phyloP scores from a whole-genome alignment of 1,140 invertebrate genomes.

The Planococcus citri region DNA sequence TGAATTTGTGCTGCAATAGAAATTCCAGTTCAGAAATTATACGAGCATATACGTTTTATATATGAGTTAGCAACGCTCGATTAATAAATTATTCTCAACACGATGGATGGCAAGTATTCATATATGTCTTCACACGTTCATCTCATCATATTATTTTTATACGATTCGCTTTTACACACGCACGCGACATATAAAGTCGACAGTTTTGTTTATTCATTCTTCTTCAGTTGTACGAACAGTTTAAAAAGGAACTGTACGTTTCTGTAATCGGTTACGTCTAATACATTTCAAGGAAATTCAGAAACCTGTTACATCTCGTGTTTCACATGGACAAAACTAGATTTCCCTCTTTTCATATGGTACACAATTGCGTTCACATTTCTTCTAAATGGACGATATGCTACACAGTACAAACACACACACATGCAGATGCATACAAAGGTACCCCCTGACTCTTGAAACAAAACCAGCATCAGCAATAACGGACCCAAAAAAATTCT shows the following conservation, averaged over 20 bases:
- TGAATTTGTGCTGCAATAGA: background rate
- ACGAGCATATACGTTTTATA: background rate
- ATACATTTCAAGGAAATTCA: slow-evolving; percentile 19
- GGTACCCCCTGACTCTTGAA: no score
- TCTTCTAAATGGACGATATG: no score
- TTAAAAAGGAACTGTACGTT: slow-evolving; percentile 14
- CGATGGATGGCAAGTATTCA: slow-evolving; percentile 10
- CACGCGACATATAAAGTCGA: slow-evolving; percentile 19
- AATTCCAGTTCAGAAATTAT: background rate
- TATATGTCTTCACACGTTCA: slow-evolving; percentile 19
- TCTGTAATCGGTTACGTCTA: slow-evolving; percentile 18
- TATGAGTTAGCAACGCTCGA: background rate
- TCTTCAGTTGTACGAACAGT: background rate
- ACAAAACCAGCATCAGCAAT: no score
- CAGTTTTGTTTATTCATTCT: slow-evolving; percentile 18
- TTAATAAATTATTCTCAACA: background rate
- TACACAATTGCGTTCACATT: background rate
- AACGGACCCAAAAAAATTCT: no score
- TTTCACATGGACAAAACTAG: slow-evolving; percentile 13
- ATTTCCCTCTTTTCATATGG: slow-evolving; percentile 15
- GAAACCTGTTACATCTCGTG: slow-evolving; percentile 13
- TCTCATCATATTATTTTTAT: slow-evolving; percentile 18
- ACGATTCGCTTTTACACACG: slow-evolving; percentile 15
- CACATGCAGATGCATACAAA: no score
- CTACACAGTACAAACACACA: no score